Evolutionary conservation across 2,888 invertebrate genomes (phyloP).

Genomic region (Hartigia nigra): DNA sequence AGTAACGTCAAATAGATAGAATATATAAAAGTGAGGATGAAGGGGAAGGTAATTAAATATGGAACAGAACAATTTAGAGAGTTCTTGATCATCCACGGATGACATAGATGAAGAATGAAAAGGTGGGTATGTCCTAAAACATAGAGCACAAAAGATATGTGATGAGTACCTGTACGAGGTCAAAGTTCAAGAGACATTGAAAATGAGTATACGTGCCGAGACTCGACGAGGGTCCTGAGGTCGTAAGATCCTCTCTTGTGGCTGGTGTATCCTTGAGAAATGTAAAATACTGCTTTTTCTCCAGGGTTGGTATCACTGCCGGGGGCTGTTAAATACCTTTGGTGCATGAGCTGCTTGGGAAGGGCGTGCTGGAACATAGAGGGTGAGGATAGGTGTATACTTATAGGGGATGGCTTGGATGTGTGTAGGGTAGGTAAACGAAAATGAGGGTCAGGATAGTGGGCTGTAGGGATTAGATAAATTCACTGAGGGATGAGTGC

Average conservation of each 20-base stretch:
- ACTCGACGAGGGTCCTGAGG: conserved; percentile 23
- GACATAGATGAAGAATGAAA: neutral
- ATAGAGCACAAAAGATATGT: neutral
- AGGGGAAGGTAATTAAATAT: neutral
- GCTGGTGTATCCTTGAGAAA: conserved; percentile 19
- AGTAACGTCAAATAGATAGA: neutral
- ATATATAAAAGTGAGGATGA: neutral
- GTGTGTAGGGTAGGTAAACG: neutral
- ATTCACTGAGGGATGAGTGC: neutral
- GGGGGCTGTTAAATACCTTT: neutral
- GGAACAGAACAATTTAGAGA: neutral
- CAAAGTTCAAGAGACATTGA: conserved; percentile 9
- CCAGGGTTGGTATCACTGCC: conserved; percentile 10
- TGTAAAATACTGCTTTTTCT: conserved; percentile 26
- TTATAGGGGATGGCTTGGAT: neutral
- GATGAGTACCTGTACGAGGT: neutral
- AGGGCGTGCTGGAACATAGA: neutral
- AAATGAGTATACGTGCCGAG: conserved; percentile 42
- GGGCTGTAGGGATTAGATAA: neutral
- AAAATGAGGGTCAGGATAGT: neutral
- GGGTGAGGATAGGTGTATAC: neutral
- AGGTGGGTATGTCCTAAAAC: neutral
- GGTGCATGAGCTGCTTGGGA: neutral
- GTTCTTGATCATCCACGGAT: neutral
- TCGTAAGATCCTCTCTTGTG: neutral